These are phyloP conservation scores for Sinocyclocheilus anophthalmus DNA, from an alignment of 2,113 vertebrate genomes.

Conservation along the genomic window DNA sequence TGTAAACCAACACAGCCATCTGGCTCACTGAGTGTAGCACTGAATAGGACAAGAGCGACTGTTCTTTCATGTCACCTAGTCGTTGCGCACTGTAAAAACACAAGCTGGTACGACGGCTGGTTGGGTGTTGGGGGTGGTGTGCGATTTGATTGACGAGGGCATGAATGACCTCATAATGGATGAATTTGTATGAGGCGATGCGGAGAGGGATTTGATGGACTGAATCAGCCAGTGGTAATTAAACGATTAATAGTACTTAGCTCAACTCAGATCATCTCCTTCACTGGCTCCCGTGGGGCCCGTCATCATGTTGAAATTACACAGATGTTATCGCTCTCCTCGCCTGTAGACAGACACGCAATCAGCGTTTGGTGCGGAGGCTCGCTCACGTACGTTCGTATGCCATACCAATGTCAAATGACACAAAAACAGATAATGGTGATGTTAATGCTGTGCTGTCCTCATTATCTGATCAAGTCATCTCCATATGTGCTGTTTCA, in stretches of 20 bases:
- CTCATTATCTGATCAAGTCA: slow-evolving; percentile 5
- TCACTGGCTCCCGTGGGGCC: slow-evolving; percentile 50
- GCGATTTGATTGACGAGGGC: slow-evolving; percentile 43
- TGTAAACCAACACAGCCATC: slow-evolving; percentile 43
- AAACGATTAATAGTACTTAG: slow-evolving; percentile 60
- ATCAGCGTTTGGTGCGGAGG: slow-evolving; percentile 32
- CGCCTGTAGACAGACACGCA: slow-evolving; percentile 44
- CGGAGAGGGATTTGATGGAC: slow-evolving; percentile 53
- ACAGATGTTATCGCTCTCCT: slow-evolving; percentile 55
- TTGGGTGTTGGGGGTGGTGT: slow-evolving; percentile 14
- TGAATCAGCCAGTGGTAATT: slow-evolving; percentile 60
- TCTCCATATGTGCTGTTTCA: not conserved
- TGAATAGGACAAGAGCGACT: slow-evolving; percentile 25
- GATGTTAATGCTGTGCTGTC: slow-evolving; percentile 4
- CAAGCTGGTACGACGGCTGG: slow-evolving; percentile 3
- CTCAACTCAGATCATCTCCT: slow-evolving; percentile 59
- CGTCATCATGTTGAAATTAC: slow-evolving; percentile 59
- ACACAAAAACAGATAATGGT: slow-evolving; percentile 29
- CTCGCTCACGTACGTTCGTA: not conserved
- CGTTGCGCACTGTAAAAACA: slow-evolving; percentile 39
- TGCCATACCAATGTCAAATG: slow-evolving; percentile 32
- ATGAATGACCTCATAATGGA: slow-evolving; percentile 50
- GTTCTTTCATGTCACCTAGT: slow-evolving; percentile 45
- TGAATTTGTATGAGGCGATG: slow-evolving; percentile 52
- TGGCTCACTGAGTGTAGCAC: slow-evolving; percentile 21